A percentile compares a stretch with the other conserved stretches of the same genome.
These are phyloP conservation scores for Hozukius guyotensis DNA, from an alignment of 2,797 vertebrate genomes.

Conservation along the genomic window DNA sequence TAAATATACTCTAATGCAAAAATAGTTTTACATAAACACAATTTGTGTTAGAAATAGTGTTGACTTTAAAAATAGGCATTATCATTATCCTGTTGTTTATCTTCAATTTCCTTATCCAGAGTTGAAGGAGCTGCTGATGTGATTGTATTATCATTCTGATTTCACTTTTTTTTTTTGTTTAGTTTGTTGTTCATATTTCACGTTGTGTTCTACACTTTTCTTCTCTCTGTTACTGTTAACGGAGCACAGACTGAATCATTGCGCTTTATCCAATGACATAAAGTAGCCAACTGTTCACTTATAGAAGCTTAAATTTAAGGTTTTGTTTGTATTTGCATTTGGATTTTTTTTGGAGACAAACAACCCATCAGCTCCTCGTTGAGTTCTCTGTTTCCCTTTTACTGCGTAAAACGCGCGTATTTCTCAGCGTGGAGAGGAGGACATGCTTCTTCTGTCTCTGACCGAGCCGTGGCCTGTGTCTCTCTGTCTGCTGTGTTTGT, in stretches of 20 bases:
- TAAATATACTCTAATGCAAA: background rate
- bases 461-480: slow-evolving; percentile 13
- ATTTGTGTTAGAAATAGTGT: background rate
- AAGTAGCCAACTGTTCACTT: slow-evolving; percentile 25
- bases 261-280: slow-evolving; percentile 16
- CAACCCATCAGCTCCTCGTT: slow-evolving; percentile 11
- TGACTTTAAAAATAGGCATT: background rate
- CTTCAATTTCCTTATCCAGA: no score
- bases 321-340: slow-evolving; percentile 21
- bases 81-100: background rate
- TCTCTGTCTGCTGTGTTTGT: background rate
- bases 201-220: slow-evolving; percentile 13
- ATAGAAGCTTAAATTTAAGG: background rate
- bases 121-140: slow-evolving; percentile 3
- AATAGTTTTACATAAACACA: no score
- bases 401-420: background rate
- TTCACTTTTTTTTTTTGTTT: slow-evolving; percentile 7
- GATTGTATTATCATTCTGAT: background rate
- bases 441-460: slow-evolving; percentile 18
- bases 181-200: slow-evolving; percentile 3
- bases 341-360: background rate
- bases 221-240: background rate
- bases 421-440: background rate
- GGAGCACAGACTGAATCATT: slow-evolving; percentile 18
- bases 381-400: slow-evolving; percentile 53